Percentiles rank a stretch among this genome's conserved stretches.
These are phyloP conservation scores for Anthopleura sola DNA, from an alignment of 64 coral and sea anemone genomes.

Conservation along the genomic window DNA sequence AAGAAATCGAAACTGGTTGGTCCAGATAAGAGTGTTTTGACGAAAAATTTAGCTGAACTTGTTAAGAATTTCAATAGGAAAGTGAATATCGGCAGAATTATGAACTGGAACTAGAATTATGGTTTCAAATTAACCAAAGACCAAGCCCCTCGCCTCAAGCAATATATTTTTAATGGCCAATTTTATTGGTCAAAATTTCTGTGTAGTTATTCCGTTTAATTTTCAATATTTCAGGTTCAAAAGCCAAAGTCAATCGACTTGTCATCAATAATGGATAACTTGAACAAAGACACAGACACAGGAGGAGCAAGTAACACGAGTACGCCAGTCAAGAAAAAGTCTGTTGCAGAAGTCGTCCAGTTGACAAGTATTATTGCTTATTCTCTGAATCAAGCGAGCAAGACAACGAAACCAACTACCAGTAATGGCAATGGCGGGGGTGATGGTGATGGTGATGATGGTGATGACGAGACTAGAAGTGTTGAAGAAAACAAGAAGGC, in stretches of 20 bases:
- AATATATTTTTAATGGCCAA: too few species aligned
- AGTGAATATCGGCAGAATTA: too few species aligned
- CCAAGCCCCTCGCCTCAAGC: too few species aligned
- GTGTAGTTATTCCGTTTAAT: too few species aligned
- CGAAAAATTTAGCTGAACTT: too few species aligned
- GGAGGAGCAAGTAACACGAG: background rate
- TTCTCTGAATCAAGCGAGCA: background rate
- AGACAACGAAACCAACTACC: background rate
- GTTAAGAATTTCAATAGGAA: too few species aligned
- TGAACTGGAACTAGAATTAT: too few species aligned
- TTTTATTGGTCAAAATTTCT: too few species aligned
- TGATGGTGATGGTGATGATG: background rate
- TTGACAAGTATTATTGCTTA: background rate
- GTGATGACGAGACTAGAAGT: background rate
- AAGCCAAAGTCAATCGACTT: slow-evolving; percentile 11
- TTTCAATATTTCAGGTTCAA: background rate
- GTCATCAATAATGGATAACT: background rate
- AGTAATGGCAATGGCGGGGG: background rate
- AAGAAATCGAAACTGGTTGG: too few species aligned
- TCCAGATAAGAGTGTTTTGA: too few species aligned
- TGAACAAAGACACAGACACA: background rate
- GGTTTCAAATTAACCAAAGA: too few species aligned
- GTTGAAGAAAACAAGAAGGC: background rate
- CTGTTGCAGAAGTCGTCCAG: background rate
- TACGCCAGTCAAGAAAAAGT: background rate